phyloP scores from a whole-genome alignment of 2,888 invertebrate species.

The Itoplectis maculator region DNA sequence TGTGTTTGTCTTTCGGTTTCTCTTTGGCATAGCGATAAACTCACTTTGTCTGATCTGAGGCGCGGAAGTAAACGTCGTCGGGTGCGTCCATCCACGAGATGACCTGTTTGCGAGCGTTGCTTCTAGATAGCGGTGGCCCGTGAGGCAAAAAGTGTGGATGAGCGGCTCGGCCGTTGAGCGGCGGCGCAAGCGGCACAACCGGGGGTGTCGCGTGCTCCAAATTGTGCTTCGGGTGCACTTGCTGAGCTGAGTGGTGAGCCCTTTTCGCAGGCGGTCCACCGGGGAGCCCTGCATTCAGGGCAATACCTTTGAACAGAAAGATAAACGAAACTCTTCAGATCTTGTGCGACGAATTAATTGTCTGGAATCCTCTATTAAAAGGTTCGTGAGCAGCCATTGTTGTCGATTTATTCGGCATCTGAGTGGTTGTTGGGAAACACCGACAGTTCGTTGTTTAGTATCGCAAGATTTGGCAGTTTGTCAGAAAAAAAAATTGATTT shows the following conservation, averaged over 20 bases:
- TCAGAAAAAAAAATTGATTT: too few species aligned
- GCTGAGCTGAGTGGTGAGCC: constrained; percentile 80
- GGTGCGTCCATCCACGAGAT: constrained; percentile 99
- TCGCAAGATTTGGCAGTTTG: too few species aligned
- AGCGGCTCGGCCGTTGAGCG: constrained; percentile 81
- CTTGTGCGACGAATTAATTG: background rate
- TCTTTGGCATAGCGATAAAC: constrained; percentile 78
- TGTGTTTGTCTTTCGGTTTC: background rate
- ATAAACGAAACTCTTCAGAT: constrained; percentile 32
- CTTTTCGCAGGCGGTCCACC: constrained; percentile 91
- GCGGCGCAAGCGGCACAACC: constrained; percentile 80
- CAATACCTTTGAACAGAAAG: constrained; percentile 78
- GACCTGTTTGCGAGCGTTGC: constrained; percentile 92
- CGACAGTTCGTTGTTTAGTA: too few species aligned
- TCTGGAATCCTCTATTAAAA: background rate
- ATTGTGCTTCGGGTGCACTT: constrained; percentile 79
- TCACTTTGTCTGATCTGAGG: constrained; percentile 96
- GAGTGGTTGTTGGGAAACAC: too few species aligned
- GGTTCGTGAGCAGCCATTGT: too few species aligned
- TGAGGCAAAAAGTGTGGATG: constrained; percentile 82
- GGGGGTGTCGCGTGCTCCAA: constrained; percentile 78
- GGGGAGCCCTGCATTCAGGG: constrained; percentile 79
- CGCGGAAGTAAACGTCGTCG: constrained; percentile 98
- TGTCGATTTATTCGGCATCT: too few species aligned
- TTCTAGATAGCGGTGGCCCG: constrained; percentile 91